A percentile compares a stretch with the other conserved stretches of the same genome.
Conservation (phyloP, 2,888 invertebrate genomes). For the Thymelicus acteon region DNA sequence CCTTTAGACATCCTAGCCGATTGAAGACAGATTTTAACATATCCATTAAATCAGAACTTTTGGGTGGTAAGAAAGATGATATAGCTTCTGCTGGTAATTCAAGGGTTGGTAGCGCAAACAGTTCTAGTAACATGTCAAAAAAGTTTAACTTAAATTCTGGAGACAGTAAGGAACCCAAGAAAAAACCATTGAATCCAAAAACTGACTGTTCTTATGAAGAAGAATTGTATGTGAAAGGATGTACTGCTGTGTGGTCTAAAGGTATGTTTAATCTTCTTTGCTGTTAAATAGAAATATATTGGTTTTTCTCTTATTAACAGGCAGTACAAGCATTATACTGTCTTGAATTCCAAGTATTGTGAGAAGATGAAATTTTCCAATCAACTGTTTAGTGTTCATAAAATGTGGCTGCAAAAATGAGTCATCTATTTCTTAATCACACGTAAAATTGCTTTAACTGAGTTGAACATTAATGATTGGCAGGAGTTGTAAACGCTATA, state of each 20-base stretch:
- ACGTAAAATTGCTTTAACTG: too few species aligned
- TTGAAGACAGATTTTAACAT: conserved; percentile 77
- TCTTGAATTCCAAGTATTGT: too few species aligned
- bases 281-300: too few species aligned
- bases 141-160: conserved; percentile 67
- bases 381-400: too few species aligned
- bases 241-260: conserved; percentile 93
- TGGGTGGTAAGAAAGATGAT: conserved; percentile 62
- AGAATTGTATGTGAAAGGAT: conserved; percentile 93
- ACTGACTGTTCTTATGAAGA: conserved; percentile 88
- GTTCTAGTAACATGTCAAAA: conserved; percentile 77
- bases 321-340: too few species aligned
- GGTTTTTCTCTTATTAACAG: too few species aligned
- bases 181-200: conserved; percentile 65
- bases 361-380: too few species aligned
- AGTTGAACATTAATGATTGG: too few species aligned
- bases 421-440: too few species aligned
- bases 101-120: conserved; percentile 70
- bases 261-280: conserved; percentile 59
- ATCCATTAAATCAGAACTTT: conserved; percentile 74
- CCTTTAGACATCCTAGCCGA: conserved; percentile 70
- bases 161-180: conserved; percentile 50
- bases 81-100: conserved; percentile 64
- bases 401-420: too few species aligned
- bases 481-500: too few species aligned